phyloP scores from a whole-genome alignment of 2,888 invertebrate species.

The Microplitis deprimator region DNA sequence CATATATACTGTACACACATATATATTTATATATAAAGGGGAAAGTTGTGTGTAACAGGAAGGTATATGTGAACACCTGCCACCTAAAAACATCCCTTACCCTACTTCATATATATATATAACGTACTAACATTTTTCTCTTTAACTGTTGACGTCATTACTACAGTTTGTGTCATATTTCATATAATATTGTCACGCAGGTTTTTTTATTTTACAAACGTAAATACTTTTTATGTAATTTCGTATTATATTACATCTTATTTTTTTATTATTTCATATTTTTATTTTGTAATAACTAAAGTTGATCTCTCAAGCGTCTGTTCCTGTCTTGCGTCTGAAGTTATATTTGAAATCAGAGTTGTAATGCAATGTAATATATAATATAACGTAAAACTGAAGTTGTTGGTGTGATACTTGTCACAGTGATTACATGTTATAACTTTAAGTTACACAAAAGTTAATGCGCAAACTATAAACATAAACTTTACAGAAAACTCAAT shows the following conservation, averaged over 20 bases:
- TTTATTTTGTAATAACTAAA: background rate
- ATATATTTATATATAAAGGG: background rate
- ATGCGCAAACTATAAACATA: background rate
- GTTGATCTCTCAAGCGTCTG: background rate
- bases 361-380: background rate
- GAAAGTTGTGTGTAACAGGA: background rate
- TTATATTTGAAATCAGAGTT: background rate
- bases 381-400: background rate
- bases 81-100: background rate
- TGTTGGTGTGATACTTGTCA: background rate
- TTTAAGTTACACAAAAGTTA: background rate
- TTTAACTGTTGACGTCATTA: constrained; percentile 1
- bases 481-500: background rate
- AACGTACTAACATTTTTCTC: background rate
- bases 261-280: background rate
- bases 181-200: background rate
- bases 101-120: background rate
- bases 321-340: background rate
- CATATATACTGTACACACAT: background rate
- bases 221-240: background rate
- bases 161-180: background rate
- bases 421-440: background rate
- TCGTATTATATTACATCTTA: background rate
- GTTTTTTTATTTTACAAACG: background rate
- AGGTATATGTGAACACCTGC: background rate